Percentiles rank a stretch among this genome's conserved stretches.
Evolutionary conservation across 2,113 vertebrate genomes (phyloP).

Genomic region (Hassar affinis): DNA sequence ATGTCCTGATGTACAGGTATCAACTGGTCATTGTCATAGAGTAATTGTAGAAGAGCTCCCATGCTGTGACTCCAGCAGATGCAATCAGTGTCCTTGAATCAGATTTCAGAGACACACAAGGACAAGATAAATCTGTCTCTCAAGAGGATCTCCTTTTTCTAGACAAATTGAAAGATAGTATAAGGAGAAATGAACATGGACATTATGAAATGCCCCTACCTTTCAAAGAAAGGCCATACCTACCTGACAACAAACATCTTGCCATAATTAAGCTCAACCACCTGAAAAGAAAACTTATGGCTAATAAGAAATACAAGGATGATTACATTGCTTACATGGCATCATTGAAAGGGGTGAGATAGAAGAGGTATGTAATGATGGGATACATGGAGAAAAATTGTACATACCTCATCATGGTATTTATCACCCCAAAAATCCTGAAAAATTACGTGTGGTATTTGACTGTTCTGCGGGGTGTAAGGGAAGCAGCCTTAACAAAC

Average conservation of each 20-base stretch:
- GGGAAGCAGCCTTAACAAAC: constrained; percentile 38
- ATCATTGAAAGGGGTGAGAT: constrained; percentile 39
- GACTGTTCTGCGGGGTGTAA: constrained; percentile 28
- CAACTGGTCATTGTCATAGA: background rate
- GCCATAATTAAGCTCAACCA: constrained; percentile 15
- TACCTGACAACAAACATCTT: constrained; percentile 35
- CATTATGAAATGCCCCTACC: no score
- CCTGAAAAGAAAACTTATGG: constrained; percentile 16
- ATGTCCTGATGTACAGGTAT: background rate
- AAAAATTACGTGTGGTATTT: constrained; percentile 19
- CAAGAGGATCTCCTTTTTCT: no score
- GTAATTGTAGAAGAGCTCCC: constrained; percentile 27
- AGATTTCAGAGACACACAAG: constrained; percentile 28
- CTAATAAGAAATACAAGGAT: constrained; percentile 12
- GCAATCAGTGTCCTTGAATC: constrained; percentile 19
- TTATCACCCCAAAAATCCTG: background rate
- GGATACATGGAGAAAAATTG: background rate
- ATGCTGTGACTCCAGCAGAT: constrained; percentile 32
- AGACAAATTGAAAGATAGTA: no score
- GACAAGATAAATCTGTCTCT: constrained; percentile 27
- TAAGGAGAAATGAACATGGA: no score
- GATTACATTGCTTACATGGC: constrained; percentile 34
- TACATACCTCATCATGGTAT: constrained; percentile 20
- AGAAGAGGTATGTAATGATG: background rate
- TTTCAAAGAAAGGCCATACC: constrained; percentile 16